Base-by-base conservation (phyloP, 2,888 invertebrate genomes). In the Agonopterix heracliana region DNA sequence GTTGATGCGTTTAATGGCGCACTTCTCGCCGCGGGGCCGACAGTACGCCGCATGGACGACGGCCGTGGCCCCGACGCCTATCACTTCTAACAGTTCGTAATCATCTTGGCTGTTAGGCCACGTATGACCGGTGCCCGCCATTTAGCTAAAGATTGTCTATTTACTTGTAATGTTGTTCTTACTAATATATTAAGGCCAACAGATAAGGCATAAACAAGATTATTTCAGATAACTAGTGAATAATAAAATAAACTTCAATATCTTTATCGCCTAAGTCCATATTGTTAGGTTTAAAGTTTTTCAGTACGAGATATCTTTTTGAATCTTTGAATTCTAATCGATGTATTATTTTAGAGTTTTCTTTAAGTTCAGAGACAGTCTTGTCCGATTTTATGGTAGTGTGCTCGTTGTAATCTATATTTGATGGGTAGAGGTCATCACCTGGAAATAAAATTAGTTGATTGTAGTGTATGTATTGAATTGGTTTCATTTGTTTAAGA, bases 1-100 rank as follows among this genome's bases (percentile, higher is more conserved):
- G 85, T 99, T 99, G 80, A 99, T 99, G 62, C 98, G 92, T 82
- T 99, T 99, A 74, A 99, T 98, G 74, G 99, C 99, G 89, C 98
- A 98, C 90, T 95, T 96, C 85, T 99, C 98, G 62, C 93, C 93
- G 47, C 97, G 91, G n/a, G 98, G 95, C 65, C 95, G 93, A 81
- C 99, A 99, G 64, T 93, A 92, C 5, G 99, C 99, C 53, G 95
- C 95, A 83, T 99, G 98, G n/a, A 99, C 98, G 41, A 97, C 96
- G 34, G 98, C 98, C n/a, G 98, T 99, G 52, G 98, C 98, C 49
- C 98, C 98, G 55, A 97, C 96, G 66, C 98, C 97, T 73, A 98
- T 98, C 59, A 98, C 96, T 86, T 98, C 98, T 66, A 94, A 92
- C 64, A 98, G 88, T 81, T 97, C 97, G 83, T 98, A 98, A 79